Evolutionary conservation across 2,797 vertebrate species (phyloP), one percentile per base, ranked within the genome.

Genomic region (Helostoma temminkii): DNA sequence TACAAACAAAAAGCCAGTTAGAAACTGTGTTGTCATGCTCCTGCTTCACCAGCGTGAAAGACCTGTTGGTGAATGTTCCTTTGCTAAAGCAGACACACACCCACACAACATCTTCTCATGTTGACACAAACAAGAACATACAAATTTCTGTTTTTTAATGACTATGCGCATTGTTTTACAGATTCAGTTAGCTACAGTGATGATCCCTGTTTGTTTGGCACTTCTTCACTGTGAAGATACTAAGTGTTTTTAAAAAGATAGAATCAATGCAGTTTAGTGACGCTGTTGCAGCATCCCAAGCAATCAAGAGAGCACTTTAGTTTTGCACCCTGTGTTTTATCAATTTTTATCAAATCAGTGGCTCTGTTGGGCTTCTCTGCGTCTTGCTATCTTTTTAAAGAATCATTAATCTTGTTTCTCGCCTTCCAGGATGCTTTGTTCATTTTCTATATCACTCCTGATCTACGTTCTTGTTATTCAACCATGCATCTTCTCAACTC

Each of bases 381-480:
- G 55, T 64, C 49, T 50, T 15, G 2, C 30, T 30, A n/a, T 62
- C 8, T 60, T 39, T 64, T 55, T 73, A 32, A 45, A 68, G 30
- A 54, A 45, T 72, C 58, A 69, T 74, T 71, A 67, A 18, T 36
- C 58, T 59, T 52, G 48, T 77, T 41, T 74, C 30, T 24, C 10
- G 0, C 26, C 32, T 42, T 52, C 41, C 50, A 30, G 52, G 16
- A 48, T 21, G 39, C 52, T 66, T 70, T 79, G 56, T 58, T 84
- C 37, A 69, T 80, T 80, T 69, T 67, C 24, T 57, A 18, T 32
- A 41, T 45, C 49, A 46, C 50, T 78, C 15, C 46, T 21, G 24
- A 36, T 39, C 24, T 47, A 1, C 36, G 59, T 66, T 47, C 43
- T 81, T 78, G 63, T 78, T 80, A 73, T 78, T 85, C 75, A 71